Base-by-base conservation (phyloP, 2,888 invertebrate genomes). In the Ypsolopha sequella region DNA sequence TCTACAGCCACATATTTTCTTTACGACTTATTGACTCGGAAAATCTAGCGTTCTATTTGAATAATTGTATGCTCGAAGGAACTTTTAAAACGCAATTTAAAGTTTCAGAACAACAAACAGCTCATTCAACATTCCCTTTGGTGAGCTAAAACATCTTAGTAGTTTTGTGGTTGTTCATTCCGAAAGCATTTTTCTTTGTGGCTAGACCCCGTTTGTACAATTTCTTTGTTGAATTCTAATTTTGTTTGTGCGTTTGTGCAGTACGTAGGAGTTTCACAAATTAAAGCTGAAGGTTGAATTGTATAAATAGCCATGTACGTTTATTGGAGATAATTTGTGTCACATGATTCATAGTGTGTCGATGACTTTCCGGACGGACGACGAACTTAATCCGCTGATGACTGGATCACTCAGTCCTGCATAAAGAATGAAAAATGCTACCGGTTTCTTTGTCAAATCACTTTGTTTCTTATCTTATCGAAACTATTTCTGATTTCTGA, bases 41-140 rank as follows among this genome's bases (percentile, higher is more conserved):
- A 10, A 33, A 7, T 35, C 41, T 50, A 36, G 34, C 48, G 59
- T 54, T 57, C 55, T 55, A 61, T 60, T 60, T 60, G 58, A 60
- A 58, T 60, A 57, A 54, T 53, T 44, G 58, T 60, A 57, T 60
- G 73, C 80, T 74, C 70, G 73, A 68, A 78, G 73, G 58, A 64
- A 78, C 76, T 76, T 80, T 80, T 80, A 74, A 80, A 84, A 85
- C 80, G 80, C 78, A 82, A 81, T 85, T 78, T 79, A 81, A 81
- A 84, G 74, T 81, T 84, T 68, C 58, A 66, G 68, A 64, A 45
- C 47, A 43, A 70, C 73, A 76, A 77, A 71, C 74, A 72, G 74
- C 67, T 75, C 67, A 70, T 69, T 81, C 74, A 66, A 74, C 74
- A 76, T 82, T 82, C 79, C 75, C 78, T 82, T 80, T 76, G 76